Base-by-base conservation (phyloP, 2,797 vertebrate species). In the Fundulus diaphanus region DNA sequence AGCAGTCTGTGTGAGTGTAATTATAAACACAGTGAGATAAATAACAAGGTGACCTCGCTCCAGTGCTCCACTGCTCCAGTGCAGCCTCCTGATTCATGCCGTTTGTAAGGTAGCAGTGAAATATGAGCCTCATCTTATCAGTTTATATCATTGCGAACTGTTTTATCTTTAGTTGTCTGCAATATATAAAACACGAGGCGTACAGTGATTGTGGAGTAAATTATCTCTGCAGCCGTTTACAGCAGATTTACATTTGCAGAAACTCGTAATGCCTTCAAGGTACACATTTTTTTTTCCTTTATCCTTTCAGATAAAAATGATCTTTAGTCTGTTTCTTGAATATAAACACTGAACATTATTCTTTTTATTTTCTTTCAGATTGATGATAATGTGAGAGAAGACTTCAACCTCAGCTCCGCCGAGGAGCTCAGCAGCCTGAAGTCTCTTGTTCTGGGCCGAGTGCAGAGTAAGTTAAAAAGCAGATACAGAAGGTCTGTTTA, bases 391-490 rank as follows among this genome's bases (percentile, higher is more conserved):
- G 42, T 87, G 73, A 93, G 84, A 89, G 95, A 96, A 80, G 96
- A 96, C 75, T 97, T 97, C 85, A 93, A 95, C 83, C 89, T 98
- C 52, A 94, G 96, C 18, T 96, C 96, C 40, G 95, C 96, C 3
- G 94, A 88, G 72, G 96, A 97, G 78, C 97, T 98, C 90, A 96
- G 95, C 79, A 95, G 95, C 78, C 85, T 97, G 87, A 97, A 94
- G 85, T 96, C 95, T 13, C 93, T 99, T 40, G 85, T 94, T 56
- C 82, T 99, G 84, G 97, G 97, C 56, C 96, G 93, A 91, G 93
- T 97, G 87, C 90, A 88, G 35, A 95, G 97, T 98, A 87, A 96
- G 89, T 67, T 51, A 68, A 48, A 74, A 72, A 72, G 74, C 6
- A 51, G 49, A 37, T 16, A 73, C 33, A 29, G 33, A 12, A 57